These are phyloP conservation scores for Parasteatoda lunata DNA, from an alignment of 2,888 invertebrate genomes.

Conservation along the genomic window DNA sequence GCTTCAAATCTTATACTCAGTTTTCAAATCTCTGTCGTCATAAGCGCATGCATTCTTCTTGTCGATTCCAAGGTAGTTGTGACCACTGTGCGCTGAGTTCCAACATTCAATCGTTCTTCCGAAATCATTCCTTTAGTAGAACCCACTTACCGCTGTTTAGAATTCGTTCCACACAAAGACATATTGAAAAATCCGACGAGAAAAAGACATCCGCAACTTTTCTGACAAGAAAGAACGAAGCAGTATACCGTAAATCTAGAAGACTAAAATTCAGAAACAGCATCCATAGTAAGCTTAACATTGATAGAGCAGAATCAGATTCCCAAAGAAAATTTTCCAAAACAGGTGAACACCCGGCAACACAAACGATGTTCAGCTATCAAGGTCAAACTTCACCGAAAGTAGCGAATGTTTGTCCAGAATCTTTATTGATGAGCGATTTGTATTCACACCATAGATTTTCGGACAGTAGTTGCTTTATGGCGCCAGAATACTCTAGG, in stretches of 20 bases:
- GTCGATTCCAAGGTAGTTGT: conserved; percentile 94
- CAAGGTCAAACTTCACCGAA: conserved; percentile 68
- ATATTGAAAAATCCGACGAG: neutral
- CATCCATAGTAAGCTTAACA: neutral
- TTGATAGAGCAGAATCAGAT: neutral
- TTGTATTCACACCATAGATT: conserved; percentile 65
- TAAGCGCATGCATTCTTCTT: conserved; percentile 98
- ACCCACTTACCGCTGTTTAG: neutral
- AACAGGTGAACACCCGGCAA: neutral
- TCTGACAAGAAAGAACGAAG: neutral
- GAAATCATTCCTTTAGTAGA: neutral
- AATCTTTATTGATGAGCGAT: conserved; percentile 38
- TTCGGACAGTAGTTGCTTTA: conserved; percentile 62
- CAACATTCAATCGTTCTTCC: neutral
- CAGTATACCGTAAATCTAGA: neutral
- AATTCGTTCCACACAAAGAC: neutral
- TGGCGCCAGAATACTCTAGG: conserved; percentile 20
- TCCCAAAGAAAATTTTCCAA: neutral
- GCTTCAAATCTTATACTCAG: conserved; percentile 98
- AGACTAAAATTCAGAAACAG: neutral
- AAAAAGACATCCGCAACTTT: neutral
- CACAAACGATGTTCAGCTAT: conserved; percentile 48
- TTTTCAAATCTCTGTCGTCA: conserved; percentile 99
- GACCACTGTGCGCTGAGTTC: conserved; percentile 83
- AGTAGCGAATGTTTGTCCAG: conserved; percentile 68